Evolutionary conservation across 2,888 invertebrate species (phyloP).

Genomic region (Sminthurinus aureus): DNA sequence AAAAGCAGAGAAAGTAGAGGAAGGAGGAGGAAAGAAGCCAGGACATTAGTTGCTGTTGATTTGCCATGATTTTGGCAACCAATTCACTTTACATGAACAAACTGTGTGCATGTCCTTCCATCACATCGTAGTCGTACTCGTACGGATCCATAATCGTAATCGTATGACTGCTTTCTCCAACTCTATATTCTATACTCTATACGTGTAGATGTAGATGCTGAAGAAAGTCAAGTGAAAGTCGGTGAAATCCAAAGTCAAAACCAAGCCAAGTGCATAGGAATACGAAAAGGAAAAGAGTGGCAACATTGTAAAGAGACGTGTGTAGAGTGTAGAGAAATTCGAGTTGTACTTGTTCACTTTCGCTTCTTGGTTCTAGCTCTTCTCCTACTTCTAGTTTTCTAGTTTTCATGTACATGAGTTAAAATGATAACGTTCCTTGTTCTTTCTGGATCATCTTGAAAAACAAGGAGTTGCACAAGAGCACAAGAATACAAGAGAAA

Average conservation of each 20-base stretch:
- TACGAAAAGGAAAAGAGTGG: neutral
- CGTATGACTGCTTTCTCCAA: too few relatives aligned
- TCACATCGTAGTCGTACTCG: too few relatives aligned
- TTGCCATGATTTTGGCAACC: conserved; percentile 31
- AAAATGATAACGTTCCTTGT: conserved; percentile 5
- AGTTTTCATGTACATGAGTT: conserved; percentile 7
- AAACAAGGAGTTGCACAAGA: neutral
- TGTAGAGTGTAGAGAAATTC: neutral
- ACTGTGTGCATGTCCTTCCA: neutral
- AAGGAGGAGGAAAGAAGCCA: neutral
- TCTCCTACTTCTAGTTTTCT: too few relatives aligned
- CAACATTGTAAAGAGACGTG: neutral
- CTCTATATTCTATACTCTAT: too few relatives aligned
- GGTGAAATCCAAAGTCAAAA: too few relatives aligned
- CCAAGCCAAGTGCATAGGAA: neutral
- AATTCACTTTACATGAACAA: conserved; percentile 3
- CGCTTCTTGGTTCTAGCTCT: neutral
- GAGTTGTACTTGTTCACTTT: neutral
- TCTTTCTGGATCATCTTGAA: neutral
- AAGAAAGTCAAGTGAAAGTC: too few relatives aligned
- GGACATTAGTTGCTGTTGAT: conserved; percentile 27
- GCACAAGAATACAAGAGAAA: neutral
- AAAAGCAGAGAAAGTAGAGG: neutral
- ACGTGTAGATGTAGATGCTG: too few relatives aligned
- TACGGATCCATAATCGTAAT: too few relatives aligned